Percentiles rank a stretch among this genome's conserved stretches.
Conservation (phyloP, 2,113 vertebrate genomes). For the Lontra canadensis region DNA sequence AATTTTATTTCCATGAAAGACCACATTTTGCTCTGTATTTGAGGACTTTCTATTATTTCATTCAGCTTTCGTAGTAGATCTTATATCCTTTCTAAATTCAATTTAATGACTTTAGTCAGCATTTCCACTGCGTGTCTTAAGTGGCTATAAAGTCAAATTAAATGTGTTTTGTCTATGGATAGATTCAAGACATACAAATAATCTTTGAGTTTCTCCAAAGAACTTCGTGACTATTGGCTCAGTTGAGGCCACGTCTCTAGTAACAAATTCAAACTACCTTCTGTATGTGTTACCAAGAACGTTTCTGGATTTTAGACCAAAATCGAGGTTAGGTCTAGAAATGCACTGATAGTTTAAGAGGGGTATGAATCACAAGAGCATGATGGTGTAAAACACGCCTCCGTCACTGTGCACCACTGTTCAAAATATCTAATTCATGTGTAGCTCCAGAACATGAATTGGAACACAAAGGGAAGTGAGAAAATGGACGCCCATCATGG, state of each 20-base stretch:
- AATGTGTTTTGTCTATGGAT: neutral
- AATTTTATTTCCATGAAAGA: slow-evolving; percentile 16
- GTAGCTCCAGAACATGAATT: neutral
- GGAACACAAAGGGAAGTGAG: neutral
- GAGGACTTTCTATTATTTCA: neutral
- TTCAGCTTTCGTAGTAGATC: neutral
- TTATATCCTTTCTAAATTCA: slow-evolving; percentile 39
- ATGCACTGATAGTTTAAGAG: neutral
- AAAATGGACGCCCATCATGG: neutral
- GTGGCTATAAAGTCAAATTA: neutral
- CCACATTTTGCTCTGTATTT: slow-evolving; percentile 30
- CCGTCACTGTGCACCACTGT: neutral
- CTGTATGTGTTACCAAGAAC: neutral
- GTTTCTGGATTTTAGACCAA: slow-evolving; percentile 21
- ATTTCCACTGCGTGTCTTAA: neutral
- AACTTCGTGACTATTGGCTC: neutral
- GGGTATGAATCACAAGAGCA: neutral
- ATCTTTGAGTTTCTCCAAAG: slow-evolving; percentile 18
- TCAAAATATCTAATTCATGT: neutral
- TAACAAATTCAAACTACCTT: neutral
- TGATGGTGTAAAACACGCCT: neutral
- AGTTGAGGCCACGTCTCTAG: neutral
- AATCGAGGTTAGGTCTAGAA: slow-evolving; percentile 22
- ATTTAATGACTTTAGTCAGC: neutral
- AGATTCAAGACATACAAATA: slow-evolving; percentile 43